A percentile compares a stretch with the other conserved stretches of the same genome.
Conservation (phyloP, 2,888 invertebrate genomes). For the Drosophila barbarae region DNA sequence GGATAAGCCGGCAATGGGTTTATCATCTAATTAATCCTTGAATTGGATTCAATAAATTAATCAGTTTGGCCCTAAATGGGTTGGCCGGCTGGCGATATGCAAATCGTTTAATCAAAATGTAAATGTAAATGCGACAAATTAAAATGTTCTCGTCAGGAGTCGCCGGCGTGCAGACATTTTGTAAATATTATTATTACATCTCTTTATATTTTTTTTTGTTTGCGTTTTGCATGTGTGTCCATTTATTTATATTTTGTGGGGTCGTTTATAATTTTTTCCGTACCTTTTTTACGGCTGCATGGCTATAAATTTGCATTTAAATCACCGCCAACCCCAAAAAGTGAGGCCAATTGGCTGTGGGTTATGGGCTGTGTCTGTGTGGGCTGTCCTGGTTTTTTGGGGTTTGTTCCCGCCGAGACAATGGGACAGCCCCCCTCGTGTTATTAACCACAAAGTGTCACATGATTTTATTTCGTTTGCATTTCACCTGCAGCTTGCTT, state of each 20-base stretch:
- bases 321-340: conserved; percentile 59
- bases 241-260: conserved; percentile 61
- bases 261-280: conserved; percentile 37
- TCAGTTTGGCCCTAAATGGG: conserved; percentile 17
- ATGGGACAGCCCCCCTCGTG: conserved; percentile 31
- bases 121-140: conserved; percentile 65
- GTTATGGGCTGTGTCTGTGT: conserved; percentile 11
- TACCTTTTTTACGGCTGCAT: conserved; percentile 66
- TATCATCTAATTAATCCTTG: conserved; percentile 20
- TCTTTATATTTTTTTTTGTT: conserved; percentile 23
- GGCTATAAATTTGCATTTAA: conserved; percentile 74
- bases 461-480: conserved; percentile 73
- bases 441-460: conserved; percentile 75
- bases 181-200: conserved; percentile 71
- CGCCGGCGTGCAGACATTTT: conserved; percentile 64
- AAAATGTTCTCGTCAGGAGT: conserved; percentile 50
- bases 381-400: conserved; percentile 48
- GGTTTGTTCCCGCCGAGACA: conserved; percentile 46
- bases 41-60: conserved; percentile 36
- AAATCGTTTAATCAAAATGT: conserved; percentile 73
- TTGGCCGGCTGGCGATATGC: conserved; percentile 45
- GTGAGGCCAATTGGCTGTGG: conserved; percentile 25
- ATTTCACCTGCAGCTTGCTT: conserved; percentile 67
- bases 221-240: conserved; percentile 27
- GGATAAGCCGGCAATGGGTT: neutral